Conservation (phyloP, 2,797 vertebrate species). For the Glyptemys insculpta region DNA sequence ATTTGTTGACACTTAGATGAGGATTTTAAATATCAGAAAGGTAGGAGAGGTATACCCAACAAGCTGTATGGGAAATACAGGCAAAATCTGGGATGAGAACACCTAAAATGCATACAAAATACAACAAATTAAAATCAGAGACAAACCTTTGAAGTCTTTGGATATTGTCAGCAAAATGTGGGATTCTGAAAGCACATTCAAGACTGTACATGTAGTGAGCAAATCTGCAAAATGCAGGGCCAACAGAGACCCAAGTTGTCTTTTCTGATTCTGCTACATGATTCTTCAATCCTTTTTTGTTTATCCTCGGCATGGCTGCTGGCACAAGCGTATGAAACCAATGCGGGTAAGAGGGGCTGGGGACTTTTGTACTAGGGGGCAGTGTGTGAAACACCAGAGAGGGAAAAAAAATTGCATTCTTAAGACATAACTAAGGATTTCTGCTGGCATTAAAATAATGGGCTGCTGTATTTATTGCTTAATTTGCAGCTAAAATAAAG, state of each 20-base stretch:
- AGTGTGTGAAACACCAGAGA: not conserved
- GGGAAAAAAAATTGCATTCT: not conserved
- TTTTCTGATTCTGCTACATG: not conserved
- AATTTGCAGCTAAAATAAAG: not conserved
- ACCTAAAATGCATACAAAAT: not conserved
- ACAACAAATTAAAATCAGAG: not conserved
- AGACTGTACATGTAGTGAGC: not conserved
- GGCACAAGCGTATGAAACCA: not conserved
- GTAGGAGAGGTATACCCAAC: accelerated
- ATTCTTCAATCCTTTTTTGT: not conserved
- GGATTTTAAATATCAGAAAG: not conserved
- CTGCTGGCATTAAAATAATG: accelerated
- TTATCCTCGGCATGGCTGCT: not conserved
- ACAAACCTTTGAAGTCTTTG: not conserved
- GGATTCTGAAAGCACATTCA: not conserved
- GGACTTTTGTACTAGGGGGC: not conserved
- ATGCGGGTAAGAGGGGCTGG: accelerated
- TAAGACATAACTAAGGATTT: not conserved
- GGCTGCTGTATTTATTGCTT: not conserved
- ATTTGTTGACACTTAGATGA: not conserved
- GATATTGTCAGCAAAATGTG: not conserved
- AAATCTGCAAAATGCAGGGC: not conserved
- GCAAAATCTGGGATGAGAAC: not conserved
- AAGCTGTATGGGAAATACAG: not conserved
- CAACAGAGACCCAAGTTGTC: not conserved